A percentile compares a stretch with the other conserved stretches of the same genome.
Evolutionary conservation across 2,113 vertebrate genomes (phyloP).

Genomic region (Laticauda laticaudata): DNA sequence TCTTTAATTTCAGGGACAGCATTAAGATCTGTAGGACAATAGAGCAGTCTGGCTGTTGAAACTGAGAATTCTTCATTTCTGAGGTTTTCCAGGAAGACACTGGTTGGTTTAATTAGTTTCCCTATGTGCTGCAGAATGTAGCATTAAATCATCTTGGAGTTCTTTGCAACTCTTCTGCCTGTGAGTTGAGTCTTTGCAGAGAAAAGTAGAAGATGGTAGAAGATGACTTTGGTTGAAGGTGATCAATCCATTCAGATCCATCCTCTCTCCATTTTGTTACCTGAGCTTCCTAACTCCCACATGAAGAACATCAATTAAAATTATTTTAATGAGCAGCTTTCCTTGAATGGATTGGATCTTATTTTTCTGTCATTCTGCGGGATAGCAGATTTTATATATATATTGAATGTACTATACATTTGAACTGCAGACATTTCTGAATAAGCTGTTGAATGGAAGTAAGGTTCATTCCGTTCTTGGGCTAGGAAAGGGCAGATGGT

Average conservation of each 20-base stretch:
- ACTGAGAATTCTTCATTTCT: background rate
- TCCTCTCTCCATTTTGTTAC: background rate
- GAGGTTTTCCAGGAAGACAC: background rate
- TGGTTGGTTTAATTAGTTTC: background rate
- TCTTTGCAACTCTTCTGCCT: background rate
- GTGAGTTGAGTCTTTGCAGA: background rate
- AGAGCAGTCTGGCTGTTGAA: background rate
- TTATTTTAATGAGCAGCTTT: background rate
- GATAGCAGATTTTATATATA: no score
- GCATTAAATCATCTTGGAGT: background rate
- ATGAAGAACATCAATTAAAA: background rate
- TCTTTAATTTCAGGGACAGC: background rate
- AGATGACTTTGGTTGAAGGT: background rate
- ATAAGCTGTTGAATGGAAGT: constrained; percentile 14
- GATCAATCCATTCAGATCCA: background rate
- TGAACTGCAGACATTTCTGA: background rate
- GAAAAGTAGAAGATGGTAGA: background rate
- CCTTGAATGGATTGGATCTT: no score
- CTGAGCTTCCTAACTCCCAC: background rate
- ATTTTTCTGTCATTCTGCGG: background rate
- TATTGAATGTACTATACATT: no score
- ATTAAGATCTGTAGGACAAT: background rate
- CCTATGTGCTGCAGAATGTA: background rate
- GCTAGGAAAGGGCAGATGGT: constrained; percentile 33
- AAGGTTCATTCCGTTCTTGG: background rate